Conservation (phyloP, 2,113 vertebrate species). For the Clupea harengus region DNA sequence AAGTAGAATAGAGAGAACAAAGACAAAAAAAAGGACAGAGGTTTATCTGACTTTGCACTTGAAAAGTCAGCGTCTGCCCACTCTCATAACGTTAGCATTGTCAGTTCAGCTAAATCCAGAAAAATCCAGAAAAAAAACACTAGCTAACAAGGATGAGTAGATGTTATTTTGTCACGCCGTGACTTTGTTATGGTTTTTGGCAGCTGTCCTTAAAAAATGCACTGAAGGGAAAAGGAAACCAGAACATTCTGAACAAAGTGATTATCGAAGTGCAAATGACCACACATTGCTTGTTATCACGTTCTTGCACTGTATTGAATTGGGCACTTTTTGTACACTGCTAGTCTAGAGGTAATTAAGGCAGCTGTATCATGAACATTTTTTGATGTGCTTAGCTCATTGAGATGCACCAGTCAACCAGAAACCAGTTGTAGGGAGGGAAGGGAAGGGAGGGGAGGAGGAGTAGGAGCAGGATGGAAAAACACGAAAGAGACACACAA, state of each 20-base stretch:
- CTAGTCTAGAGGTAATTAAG: constrained; percentile 7
- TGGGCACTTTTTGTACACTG: constrained; percentile 12
- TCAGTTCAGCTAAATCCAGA: neutral
- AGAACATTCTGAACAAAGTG: constrained; percentile 9
- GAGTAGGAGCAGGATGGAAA: neutral
- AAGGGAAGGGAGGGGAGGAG: constrained; percentile 18
- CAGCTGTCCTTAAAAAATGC: constrained; percentile 13
- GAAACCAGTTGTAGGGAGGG: neutral
- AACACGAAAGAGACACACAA: constrained; percentile 22
- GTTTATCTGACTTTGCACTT: neutral
- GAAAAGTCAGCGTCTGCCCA: neutral
- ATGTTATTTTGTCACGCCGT: neutral
- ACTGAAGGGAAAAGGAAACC: neutral
- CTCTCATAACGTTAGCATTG: constrained; percentile 2
- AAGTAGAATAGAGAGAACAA: constrained; percentile 1
- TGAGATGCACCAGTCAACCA: constrained; percentile 15
- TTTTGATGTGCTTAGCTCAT: constrained; percentile 9
- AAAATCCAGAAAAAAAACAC: neutral
- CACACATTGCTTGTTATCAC: constrained; percentile 10
- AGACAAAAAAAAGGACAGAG: neutral
- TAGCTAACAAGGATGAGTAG: constrained; percentile 5
- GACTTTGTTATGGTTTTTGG: constrained; percentile 20
- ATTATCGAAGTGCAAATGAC: constrained; percentile 10
- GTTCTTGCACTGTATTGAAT: constrained; percentile 11
- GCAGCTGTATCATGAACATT: constrained; percentile 14